phyloP scores from a whole-genome alignment of 2,797 vertebrate genomes.

The Streptopelia turtur region DNA sequence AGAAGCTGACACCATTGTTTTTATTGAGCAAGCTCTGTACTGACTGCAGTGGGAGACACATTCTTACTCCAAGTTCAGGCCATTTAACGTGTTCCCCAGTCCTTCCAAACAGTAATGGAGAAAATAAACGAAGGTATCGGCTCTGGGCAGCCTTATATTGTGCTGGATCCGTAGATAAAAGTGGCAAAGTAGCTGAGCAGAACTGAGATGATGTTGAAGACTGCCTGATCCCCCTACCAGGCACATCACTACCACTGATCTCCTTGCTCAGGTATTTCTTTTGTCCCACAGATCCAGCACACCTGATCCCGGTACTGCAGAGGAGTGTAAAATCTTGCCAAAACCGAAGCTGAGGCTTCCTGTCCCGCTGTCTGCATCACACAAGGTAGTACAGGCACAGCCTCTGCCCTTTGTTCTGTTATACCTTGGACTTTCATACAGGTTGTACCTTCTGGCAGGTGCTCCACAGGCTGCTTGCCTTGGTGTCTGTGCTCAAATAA shows the following conservation, averaged over 20 bases:
- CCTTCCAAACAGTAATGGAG: neutral
- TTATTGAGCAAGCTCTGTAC: neutral
- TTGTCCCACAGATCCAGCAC: conserved; percentile 17
- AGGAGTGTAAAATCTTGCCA: conserved; percentile 1
- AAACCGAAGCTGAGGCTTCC: neutral
- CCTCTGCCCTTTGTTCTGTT: neutral
- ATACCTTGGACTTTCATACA: neutral
- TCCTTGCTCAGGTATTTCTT: neutral
- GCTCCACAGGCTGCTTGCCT: neutral
- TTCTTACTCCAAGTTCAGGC: neutral
- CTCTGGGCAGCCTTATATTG: neutral
- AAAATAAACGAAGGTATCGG: neutral
- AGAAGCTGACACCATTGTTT: neutral
- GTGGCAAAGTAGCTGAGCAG: neutral
- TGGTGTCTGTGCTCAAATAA: neutral
- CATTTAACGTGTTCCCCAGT: neutral
- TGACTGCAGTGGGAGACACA: neutral
- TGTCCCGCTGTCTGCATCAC: neutral
- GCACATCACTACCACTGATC: neutral
- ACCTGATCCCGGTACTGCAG: neutral
- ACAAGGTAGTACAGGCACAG: conserved; percentile 50
- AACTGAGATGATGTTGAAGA: neutral
- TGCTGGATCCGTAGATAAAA: neutral
- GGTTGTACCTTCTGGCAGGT: neutral
- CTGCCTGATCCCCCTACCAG: neutral